Percentiles rank a stretch among this genome's conserved stretches.
Evolutionary conservation across 35 echinoderm and acorn worm species (phyloP).

Genomic region (Heliocidaris erythrogramma): DNA sequence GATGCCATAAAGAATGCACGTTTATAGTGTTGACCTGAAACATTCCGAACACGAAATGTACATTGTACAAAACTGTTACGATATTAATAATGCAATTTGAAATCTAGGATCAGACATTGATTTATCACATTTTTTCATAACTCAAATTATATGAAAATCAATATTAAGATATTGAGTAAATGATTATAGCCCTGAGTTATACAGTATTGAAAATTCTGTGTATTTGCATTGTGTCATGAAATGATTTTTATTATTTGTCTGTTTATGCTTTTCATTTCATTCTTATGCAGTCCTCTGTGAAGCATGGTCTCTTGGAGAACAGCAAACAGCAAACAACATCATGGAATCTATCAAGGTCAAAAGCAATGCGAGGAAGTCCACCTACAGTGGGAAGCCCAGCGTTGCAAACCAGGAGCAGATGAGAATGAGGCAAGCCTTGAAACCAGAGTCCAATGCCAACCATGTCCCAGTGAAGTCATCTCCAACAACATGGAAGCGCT

Average conservation of each 20-base stretch:
- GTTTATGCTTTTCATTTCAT: not conserved
- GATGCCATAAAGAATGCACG: too few relatives aligned
- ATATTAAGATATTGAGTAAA: too few relatives aligned
- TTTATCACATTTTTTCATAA: too few relatives aligned
- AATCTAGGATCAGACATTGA: too few relatives aligned
- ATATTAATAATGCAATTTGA: too few relatives aligned
- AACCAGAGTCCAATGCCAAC: not conserved
- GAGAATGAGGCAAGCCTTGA: constrained; percentile 8
- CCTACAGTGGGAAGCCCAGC: constrained; percentile 57
- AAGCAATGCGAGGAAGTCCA: constrained; percentile 64
- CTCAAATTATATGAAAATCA: too few relatives aligned
- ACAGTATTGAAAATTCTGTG: too few relatives aligned
- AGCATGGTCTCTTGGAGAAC: not conserved
- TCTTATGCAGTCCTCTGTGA: not conserved
- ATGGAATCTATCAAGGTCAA: constrained; percentile 51
- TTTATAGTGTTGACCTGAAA: too few relatives aligned
- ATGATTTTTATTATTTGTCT: not conserved
- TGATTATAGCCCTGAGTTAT: too few relatives aligned
- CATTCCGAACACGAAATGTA: too few relatives aligned
- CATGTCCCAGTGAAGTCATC: not conserved
- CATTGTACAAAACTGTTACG: too few relatives aligned
- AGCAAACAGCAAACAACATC: not conserved
- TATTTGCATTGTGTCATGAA: not conserved
- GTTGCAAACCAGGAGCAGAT: constrained; percentile 10
- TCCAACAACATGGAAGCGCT: not conserved